phyloP scores from a whole-genome alignment of 2,113 vertebrate genomes.

The Mungos mungo region DNA sequence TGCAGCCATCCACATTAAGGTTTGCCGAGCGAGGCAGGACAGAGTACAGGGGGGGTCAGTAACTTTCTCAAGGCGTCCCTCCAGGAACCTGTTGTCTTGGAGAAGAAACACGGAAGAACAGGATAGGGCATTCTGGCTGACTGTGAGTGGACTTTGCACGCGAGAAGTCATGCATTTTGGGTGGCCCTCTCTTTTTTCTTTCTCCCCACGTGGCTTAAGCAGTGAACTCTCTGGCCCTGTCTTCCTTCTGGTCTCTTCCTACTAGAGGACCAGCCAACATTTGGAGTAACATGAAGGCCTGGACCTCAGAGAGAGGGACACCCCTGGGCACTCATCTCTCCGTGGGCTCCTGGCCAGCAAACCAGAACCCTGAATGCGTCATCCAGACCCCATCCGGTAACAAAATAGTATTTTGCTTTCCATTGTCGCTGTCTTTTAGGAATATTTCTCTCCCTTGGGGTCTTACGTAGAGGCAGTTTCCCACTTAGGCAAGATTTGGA shows the following conservation, averaged over 20 bases:
- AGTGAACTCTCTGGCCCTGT: not conserved
- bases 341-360: not conserved
- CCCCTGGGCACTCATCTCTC: no score
- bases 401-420: not conserved
- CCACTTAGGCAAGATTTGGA: not conserved
- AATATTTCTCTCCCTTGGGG: not conserved
- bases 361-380: not conserved
- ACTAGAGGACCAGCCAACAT: not conserved
- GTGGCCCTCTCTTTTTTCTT: not conserved
- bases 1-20: no score
- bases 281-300: not conserved
- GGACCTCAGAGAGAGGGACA: not conserved
- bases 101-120: accelerated
- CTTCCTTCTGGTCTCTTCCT: not conserved
- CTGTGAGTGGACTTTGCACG: accelerated
- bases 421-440: not conserved
- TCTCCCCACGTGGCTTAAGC: accelerated
- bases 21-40: no score
- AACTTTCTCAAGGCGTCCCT: not conserved
- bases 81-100: not conserved
- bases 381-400: not conserved
- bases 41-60: not conserved
- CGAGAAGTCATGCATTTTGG: no score
- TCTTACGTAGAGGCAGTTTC: not conserved
- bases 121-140: not conserved